A percentile compares a stretch with the other conserved stretches of the same genome.
phyloP scores from a whole-genome alignment of 2,113 vertebrate species.

The Vidua macroura region DNA sequence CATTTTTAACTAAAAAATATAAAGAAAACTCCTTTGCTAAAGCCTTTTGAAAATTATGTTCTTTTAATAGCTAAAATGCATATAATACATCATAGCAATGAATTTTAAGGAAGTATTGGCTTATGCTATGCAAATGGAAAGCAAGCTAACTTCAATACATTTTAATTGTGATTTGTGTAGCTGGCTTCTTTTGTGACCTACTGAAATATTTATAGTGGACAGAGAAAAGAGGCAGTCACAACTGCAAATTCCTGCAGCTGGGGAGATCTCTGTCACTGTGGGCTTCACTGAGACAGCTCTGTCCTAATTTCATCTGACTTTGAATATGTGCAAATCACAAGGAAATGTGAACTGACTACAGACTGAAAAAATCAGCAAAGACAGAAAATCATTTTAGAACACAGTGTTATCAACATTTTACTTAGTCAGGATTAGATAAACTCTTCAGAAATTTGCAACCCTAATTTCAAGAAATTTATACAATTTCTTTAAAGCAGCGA shows the following conservation, averaged over 20 bases:
- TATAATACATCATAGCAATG: neutral
- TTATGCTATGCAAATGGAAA: neutral
- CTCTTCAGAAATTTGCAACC: conserved; percentile 61
- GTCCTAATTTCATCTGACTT: conserved; percentile 95
- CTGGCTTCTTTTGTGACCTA: conserved; percentile 77
- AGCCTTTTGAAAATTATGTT: neutral
- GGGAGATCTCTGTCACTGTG: conserved; percentile 82
- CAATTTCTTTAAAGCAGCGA: neutral
- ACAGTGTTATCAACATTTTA: conserved; percentile 86
- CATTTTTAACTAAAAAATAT: neutral
- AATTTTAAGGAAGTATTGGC: neutral
- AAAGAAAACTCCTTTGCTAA: neutral
- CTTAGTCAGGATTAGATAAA: conserved; percentile 68
- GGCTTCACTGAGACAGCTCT: conserved; percentile 77
- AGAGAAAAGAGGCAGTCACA: conserved; percentile 75
- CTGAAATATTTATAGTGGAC: conserved; percentile 90
- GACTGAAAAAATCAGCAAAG: conserved; percentile 68
- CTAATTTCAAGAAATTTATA: neutral
- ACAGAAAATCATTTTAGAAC: conserved; percentile 84
- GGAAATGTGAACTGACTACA: conserved; percentile 76
- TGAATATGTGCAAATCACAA: conserved; percentile 85
- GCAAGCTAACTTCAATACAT: neutral
- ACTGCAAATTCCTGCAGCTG: conserved; percentile 80
- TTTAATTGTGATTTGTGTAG: conserved; percentile 26
- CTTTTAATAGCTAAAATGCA: neutral